Base-by-base conservation (phyloP, 2,797 vertebrate species). In the Darevskia nairensis region DNA sequence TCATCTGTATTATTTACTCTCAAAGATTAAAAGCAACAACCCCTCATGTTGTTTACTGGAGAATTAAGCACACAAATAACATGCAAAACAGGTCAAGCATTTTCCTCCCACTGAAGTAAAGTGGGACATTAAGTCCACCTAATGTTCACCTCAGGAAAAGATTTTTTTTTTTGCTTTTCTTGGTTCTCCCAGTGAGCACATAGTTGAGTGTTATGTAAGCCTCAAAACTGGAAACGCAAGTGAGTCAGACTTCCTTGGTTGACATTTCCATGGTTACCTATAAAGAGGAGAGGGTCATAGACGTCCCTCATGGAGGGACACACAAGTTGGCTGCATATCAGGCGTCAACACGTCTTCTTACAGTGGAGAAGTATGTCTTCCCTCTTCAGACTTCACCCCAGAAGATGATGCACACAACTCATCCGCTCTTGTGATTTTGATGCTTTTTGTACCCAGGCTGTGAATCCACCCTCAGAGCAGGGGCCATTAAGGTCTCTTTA, bases 31-130 rank as follows among this genome's bases (percentile, higher is more conserved):
- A 69, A 61, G 29, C 39, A 66, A 29, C 69, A 46, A 23, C 2
- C 29, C 8, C 50, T 55, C 66, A 72, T 25, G 23, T 59, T 74
- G 11, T 74, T 84, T n/a, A 75, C 32, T 76, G 32, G 64, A 78
- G 27, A 8, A 17, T 27, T 89, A 86, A 80, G 92, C 92, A 2
- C 27, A 78, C 6, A 83, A 86, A 88, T 5, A 19, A 3, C 55
- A 35, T 84, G 44, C 74, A 75, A n/a, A 64, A 61, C 41, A 17
- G 50, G 35, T 27, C 25, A 11, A 74, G 23, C 6, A 32, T 15
- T 39, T 10, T 41, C 15, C 6, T 8, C 13, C 7, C 4, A 5
- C 1, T 41, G 23, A 75, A 64, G 39, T 39, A 61, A 6, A 32
- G 32, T n/a, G 32, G 29, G 5, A 72, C 13, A 32, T 32, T 39